These are phyloP conservation scores for Macroglossus sobrinus DNA, from an alignment of 2,113 vertebrate species.

Conservation along the genomic window DNA sequence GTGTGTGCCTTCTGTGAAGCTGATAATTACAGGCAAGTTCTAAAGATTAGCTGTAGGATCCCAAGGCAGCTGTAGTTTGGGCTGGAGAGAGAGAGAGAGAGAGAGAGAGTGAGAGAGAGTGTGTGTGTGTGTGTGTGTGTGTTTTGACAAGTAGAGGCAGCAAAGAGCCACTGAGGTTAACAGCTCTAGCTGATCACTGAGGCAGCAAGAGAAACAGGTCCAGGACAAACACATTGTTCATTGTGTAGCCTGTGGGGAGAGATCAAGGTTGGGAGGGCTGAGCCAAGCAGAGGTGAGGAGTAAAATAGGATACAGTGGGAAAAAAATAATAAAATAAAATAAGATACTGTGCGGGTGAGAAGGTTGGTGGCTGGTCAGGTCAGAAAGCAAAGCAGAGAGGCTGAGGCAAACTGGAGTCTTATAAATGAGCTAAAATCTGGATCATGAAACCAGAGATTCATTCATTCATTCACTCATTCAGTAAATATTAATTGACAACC, in stretches of 20 bases:
- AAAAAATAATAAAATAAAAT: neutral
- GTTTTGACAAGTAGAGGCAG: neutral
- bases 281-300: neutral
- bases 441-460: neutral
- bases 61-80: neutral
- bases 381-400: neutral
- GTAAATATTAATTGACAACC: neutral
- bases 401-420: neutral
- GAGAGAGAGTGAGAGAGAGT: no score
- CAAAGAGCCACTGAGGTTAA: constrained; percentile 7
- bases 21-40: constrained; percentile 1
- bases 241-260: neutral
- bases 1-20: neutral
- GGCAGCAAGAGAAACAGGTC: constrained; percentile 23
- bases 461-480: neutral
- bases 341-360: neutral
- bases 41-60: neutral
- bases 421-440: neutral
- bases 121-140: neutral
- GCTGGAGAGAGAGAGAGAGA: no score
- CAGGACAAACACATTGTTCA: neutral
- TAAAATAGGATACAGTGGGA: neutral
- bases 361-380: neutral
- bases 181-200: neutral
- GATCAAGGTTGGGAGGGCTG: neutral